phyloP scores from a whole-genome alignment of 2,113 vertebrate genomes.

The Hipposideros armiger region DNA sequence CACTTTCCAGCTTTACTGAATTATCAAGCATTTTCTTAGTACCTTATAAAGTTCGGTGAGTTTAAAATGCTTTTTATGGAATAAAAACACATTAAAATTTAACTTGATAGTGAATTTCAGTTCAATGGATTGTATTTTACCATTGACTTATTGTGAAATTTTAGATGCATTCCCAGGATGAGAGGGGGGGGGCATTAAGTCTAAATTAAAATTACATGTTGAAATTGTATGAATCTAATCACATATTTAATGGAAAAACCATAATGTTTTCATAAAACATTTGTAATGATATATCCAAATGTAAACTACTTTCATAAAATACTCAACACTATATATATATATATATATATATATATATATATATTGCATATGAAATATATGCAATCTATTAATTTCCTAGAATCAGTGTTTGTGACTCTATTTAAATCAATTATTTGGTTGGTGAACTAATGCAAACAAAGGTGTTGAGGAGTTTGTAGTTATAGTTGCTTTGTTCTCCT shows the following conservation, averaged over 20 bases:
- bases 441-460: neutral
- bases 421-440: conserved; percentile 18
- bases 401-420: neutral
- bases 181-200: neutral
- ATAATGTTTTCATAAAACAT: conserved; percentile 44
- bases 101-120: conserved; percentile 68
- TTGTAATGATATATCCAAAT: conserved; percentile 21
- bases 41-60: conserved; percentile 49
- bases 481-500: neutral
- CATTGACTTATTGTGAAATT: conserved; percentile 57
- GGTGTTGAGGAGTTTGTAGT: neutral
- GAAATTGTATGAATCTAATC: conserved; percentile 40
- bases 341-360: neutral
- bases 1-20: neutral
- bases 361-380: neutral
- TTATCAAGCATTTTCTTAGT: conserved; percentile 59
- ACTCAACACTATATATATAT: neutral
- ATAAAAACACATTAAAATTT: conserved; percentile 49
- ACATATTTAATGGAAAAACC: conserved; percentile 4
- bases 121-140: conserved; percentile 58
- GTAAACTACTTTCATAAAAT: neutral
- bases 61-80: conserved; percentile 74
- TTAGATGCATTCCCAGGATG: conserved; percentile 30
- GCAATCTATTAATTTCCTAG: conserved; percentile 4
- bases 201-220: conserved; percentile 46